Evolutionary conservation across 2,113 vertebrate genomes (phyloP).

Genomic region (Hystrix brachyura): DNA sequence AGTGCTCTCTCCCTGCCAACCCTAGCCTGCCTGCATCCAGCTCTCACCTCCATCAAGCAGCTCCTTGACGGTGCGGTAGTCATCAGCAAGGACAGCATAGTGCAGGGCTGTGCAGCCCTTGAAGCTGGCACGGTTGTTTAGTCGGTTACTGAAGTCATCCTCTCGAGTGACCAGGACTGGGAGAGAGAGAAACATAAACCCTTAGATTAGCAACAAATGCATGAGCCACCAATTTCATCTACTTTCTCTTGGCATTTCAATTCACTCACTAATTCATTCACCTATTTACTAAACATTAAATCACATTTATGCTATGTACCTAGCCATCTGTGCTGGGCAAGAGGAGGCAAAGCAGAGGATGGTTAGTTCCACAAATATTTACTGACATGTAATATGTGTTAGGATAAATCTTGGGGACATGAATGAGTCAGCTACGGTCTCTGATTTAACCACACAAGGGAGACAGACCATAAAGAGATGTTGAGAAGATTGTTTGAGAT

Average conservation of each 20-base stretch:
- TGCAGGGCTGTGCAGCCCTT: conserved; percentile 95
- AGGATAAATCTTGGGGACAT: conserved; percentile 1
- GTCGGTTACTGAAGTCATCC: conserved; percentile 96
- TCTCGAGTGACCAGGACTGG: conserved; percentile 96
- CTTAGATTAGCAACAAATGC: conserved; percentile 57
- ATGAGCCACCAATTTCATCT: neutral
- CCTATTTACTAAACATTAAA: conserved; percentile 29
- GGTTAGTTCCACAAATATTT: conserved; percentile 28
- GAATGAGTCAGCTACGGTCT: conserved; percentile 32
- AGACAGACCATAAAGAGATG: conserved; percentile 12
- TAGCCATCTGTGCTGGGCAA: conserved; percentile 40
- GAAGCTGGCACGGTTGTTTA: conserved; percentile 96
- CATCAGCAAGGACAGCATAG: conserved; percentile 95
- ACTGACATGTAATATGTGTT: neutral
- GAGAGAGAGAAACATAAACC: neutral
- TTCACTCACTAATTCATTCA: neutral
- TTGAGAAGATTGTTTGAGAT: neutral
- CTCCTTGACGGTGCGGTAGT: conserved; percentile 89
- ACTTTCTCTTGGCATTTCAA: conserved; percentile 47
- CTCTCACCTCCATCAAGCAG: conserved; percentile 94
- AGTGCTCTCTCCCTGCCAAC: neutral
- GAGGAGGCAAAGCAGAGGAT: neutral
- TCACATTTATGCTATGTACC: neutral
- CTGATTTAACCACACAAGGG: conserved; percentile 38
- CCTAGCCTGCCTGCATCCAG: neutral